A percentile compares a stretch with the other conserved stretches of the same genome.
phyloP scores from a whole-genome alignment of 1,140 invertebrate genomes.

The Drosophila sp. region DNA sequence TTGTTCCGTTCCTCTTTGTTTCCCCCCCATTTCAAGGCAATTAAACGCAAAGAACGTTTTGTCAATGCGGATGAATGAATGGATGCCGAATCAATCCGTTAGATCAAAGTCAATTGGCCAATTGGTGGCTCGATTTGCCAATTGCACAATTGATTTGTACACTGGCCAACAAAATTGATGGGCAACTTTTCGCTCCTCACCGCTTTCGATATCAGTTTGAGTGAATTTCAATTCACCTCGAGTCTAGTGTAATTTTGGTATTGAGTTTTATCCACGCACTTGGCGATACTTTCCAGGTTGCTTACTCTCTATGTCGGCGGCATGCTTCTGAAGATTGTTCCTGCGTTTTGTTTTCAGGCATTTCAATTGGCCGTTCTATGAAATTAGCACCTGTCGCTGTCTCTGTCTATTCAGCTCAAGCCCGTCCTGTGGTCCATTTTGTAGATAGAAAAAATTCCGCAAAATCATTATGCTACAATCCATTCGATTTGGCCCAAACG shows the following conservation, averaged over 20 bases:
- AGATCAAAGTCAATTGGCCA: constrained; percentile 67
- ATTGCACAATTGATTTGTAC: constrained; percentile 40
- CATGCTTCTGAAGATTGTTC: constrained; percentile 56
- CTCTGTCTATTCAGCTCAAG: constrained; percentile 27
- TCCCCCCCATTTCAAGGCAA: constrained; percentile 44
- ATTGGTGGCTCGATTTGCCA: constrained; percentile 54
- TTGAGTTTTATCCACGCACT: constrained; percentile 73
- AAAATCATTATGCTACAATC: constrained; percentile 76
- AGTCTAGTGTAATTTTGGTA: constrained; percentile 67
- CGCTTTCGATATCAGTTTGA: too few species aligned
- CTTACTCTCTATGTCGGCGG: constrained; percentile 1
- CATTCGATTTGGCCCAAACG: constrained; percentile 61
- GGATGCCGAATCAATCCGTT: constrained; percentile 61
- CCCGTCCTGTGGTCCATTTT: constrained; percentile 65
- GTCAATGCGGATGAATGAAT: constrained; percentile 58
- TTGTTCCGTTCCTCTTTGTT: constrained; percentile 3
- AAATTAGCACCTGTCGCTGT: constrained; percentile 77
- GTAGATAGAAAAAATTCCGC: constrained; percentile 57
- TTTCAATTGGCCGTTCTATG: constrained; percentile 81
- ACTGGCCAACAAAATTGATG: background rate
- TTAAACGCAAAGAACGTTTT: constrained; percentile 61
- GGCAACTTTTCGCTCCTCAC: too few species aligned
- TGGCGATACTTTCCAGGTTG: constrained; percentile 42
- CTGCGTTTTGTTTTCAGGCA: constrained; percentile 40
- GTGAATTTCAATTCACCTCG: background rate